A percentile compares a stretch with the other conserved stretches of the same genome.
Evolutionary conservation across 2,888 invertebrate genomes (phyloP).

Genomic region (Drosophila recens): DNA sequence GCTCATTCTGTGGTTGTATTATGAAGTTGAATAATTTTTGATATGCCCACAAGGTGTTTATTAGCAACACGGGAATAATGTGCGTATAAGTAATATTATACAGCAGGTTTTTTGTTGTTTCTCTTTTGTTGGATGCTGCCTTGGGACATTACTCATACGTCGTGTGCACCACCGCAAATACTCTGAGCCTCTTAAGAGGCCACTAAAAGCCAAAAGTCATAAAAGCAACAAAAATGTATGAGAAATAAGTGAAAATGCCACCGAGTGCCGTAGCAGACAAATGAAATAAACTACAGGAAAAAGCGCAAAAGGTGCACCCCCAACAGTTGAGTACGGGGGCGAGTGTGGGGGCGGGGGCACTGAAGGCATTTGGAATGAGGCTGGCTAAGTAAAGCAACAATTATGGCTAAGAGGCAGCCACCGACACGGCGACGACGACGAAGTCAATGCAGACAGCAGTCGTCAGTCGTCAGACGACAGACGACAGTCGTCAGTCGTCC

Average conservation of each 20-base stretch:
- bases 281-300: slow-evolving; percentile 75
- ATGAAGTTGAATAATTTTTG: slow-evolving; percentile 71
- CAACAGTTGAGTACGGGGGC: not conserved
- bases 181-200: slow-evolving; percentile 73
- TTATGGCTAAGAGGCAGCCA: slow-evolving; percentile 67
- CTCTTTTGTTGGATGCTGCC: slow-evolving; percentile 38
- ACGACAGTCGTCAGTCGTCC: slow-evolving; percentile 50
- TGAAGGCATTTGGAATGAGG: slow-evolving; percentile 41
- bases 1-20: slow-evolving; percentile 16
- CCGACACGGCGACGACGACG: slow-evolving; percentile 24
- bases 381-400: slow-evolving; percentile 77
- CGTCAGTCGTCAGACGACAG: slow-evolving; percentile 27
- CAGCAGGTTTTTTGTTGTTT: slow-evolving; percentile 33
- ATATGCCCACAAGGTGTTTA: slow-evolving; percentile 78
- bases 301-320: slow-evolving; percentile 65
- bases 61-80: slow-evolving; percentile 79
- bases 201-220: slow-evolving; percentile 82
- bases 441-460: slow-evolving; percentile 43
- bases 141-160: slow-evolving; percentile 73
- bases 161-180: slow-evolving; percentile 53
- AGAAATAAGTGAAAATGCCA: slow-evolving; percentile 74
- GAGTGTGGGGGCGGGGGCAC: not conserved
- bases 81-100: slow-evolving; percentile 76
- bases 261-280: slow-evolving; percentile 67
- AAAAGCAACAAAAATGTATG: slow-evolving; percentile 69